Evolutionary conservation across 2,888 invertebrate genomes (phyloP).

Genomic region (Catonia carolina): DNA sequence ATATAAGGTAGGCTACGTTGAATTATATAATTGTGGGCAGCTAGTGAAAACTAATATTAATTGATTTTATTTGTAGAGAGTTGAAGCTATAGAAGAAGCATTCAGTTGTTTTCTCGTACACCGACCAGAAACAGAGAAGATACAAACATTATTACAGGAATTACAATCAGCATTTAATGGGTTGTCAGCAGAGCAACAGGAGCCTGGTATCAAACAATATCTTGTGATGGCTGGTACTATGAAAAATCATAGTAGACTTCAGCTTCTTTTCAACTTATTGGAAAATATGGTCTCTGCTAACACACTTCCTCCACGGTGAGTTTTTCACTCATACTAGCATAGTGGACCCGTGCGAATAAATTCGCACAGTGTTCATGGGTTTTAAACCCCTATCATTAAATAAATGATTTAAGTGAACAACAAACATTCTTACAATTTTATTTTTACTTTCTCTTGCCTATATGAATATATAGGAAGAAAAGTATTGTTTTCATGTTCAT

Average conservation of each 20-base stretch:
- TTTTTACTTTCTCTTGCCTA: no score
- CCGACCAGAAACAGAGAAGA: slow-evolving; percentile 62
- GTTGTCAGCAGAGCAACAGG: slow-evolving; percentile 64
- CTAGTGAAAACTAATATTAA: neutral
- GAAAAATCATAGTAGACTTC: slow-evolving; percentile 67
- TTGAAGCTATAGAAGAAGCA: slow-evolving; percentile 80
- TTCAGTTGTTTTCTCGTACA: slow-evolving; percentile 83
- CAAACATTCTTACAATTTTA: no score
- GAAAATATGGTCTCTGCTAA: slow-evolving; percentile 67
- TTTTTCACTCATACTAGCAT: neutral
- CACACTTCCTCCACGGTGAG: slow-evolving; percentile 66
- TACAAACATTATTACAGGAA: slow-evolving; percentile 60
- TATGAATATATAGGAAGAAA: no score
- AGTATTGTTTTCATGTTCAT: no score
- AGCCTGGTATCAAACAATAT: slow-evolving; percentile 67
- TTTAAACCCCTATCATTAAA: no score
- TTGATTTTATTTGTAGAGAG: slow-evolving; percentile 51
- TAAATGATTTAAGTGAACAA: no score
- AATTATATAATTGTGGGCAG: no score
- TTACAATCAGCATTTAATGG: slow-evolving; percentile 60
- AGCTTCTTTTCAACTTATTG: slow-evolving; percentile 65
- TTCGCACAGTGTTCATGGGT: no score
- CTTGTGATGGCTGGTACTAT: slow-evolving; percentile 63
- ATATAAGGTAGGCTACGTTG: no score
- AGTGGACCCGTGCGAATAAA: no score